phyloP scores from a whole-genome alignment of 2,888 invertebrate species.

The Adineta ricciae region DNA sequence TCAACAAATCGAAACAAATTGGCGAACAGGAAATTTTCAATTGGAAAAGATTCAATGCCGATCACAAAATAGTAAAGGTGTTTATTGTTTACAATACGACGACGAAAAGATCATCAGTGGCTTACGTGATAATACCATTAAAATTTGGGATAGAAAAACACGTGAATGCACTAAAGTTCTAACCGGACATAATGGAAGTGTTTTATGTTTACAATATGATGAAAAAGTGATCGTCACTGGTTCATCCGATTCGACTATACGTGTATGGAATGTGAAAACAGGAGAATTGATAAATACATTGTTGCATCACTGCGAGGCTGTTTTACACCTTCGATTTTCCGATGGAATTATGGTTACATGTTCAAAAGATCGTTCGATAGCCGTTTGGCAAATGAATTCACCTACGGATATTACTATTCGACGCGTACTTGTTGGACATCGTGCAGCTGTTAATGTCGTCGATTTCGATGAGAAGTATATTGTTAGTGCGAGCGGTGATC shows the following conservation, averaged over 20 bases:
- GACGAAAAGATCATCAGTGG: conserved; percentile 98
- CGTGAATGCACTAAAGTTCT: conserved; percentile 82
- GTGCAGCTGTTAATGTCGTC: conserved; percentile 98
- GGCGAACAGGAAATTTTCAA: conserved; percentile 89
- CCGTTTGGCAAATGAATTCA: conserved; percentile 97
- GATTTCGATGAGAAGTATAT: conserved; percentile 99
- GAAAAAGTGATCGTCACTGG: conserved; percentile 96
- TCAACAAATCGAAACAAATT: conserved; percentile 87
- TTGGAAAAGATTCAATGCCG: conserved; percentile 93
- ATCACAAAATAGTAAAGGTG: conserved; percentile 97
- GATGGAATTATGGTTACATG: conserved; percentile 99
- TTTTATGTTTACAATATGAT: conserved; percentile 95
- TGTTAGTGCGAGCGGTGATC: conserved; percentile 94
- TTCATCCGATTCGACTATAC: conserved; percentile 85
- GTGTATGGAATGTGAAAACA: conserved; percentile 91
- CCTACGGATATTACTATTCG: conserved; percentile 87
- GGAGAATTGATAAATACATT: conserved; percentile 95
- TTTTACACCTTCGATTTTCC: conserved; percentile 90
- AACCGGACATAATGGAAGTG: conserved; percentile 95
- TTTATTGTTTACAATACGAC: conserved; percentile 97
- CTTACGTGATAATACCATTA: conserved; percentile 94
- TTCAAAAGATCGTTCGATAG: conserved; percentile 96
- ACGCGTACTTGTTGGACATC: conserved; percentile 89
- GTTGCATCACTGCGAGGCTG: conserved; percentile 98
- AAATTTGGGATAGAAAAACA: conserved; percentile 91